These are phyloP conservation scores for Teleogryllus occipitalis DNA, from an alignment of 1,140 invertebrate species.

Conservation along the genomic window DNA sequence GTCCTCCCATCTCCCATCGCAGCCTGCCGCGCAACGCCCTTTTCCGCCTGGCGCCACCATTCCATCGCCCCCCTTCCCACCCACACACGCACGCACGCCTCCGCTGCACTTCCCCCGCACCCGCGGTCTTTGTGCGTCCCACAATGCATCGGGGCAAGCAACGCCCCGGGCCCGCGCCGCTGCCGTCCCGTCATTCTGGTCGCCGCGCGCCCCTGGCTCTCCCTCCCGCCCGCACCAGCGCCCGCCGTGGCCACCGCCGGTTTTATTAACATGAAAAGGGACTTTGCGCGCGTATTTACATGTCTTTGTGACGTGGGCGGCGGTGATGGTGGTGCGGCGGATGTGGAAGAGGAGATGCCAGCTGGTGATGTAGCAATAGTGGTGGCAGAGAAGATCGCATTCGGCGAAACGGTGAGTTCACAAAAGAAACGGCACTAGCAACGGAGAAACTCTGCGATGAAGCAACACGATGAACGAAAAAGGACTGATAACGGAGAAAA, in stretches of 20 bases:
- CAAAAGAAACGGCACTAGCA: neutral
- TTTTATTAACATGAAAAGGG: constrained; percentile 3
- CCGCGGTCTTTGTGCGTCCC: neutral
- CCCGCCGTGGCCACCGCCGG: no score
- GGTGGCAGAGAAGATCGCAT: neutral
- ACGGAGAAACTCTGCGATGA: neutral
- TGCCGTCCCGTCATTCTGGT: neutral
- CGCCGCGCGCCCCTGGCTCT: neutral
- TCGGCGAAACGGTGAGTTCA: neutral
- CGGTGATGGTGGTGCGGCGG: no score
- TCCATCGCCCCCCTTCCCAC: no score
- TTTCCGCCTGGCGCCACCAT: no score
- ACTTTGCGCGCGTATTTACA: neutral
- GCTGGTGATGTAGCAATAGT: neutral
- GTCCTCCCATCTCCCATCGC: no score
- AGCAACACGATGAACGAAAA: neutral
- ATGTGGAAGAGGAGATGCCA: neutral
- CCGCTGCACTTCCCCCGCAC: neutral
- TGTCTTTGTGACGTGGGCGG: neutral
- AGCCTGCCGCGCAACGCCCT: no score
- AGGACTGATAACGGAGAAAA: neutral
- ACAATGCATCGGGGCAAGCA: neutral
- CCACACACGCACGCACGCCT: neutral
- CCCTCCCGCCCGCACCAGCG: neutral
- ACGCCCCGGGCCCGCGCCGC: no score